Conservation (phyloP, 2,888 invertebrate species). For the Agrochola macilenta region DNA sequence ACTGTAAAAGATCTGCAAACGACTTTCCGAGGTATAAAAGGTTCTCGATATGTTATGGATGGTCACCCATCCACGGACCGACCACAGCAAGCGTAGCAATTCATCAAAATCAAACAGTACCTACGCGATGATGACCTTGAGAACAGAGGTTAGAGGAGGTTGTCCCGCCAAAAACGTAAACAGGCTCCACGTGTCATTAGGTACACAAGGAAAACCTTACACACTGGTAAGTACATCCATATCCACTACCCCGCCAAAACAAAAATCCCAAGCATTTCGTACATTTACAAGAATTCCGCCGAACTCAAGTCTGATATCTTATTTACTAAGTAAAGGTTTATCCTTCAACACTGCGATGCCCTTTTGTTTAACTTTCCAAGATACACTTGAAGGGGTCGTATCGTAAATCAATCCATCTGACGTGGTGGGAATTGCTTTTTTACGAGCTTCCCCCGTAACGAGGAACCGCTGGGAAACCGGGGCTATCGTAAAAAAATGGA, state of each 20-base stretch:
- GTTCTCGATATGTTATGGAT: not conserved
- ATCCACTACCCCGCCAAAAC: not conserved
- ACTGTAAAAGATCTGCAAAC: no score
- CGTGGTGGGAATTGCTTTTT: slow-evolving; percentile 82
- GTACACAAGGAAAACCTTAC: not conserved
- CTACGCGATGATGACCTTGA: not conserved
- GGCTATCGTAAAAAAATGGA: slow-evolving; percentile 29
- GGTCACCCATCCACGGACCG: no score
- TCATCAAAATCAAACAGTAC: not conserved
- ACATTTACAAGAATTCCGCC: slow-evolving; percentile 28
- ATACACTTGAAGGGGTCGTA: slow-evolving; percentile 75
- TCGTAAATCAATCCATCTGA: slow-evolving; percentile 85
- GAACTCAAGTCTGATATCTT: slow-evolving; percentile 61
- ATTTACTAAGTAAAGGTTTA: slow-evolving; percentile 68
- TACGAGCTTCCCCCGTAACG: slow-evolving; percentile 68
- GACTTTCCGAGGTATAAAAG: no score
- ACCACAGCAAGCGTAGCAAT: not conserved
- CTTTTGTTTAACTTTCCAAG: slow-evolving; percentile 71
- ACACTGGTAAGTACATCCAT: not conserved
- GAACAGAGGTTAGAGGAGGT: no score
- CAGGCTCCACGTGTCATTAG: not conserved
- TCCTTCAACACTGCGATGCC: slow-evolving; percentile 65
- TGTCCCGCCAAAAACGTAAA: not conserved
- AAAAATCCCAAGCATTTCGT: slow-evolving; percentile 17
- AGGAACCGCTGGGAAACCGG: slow-evolving; percentile 39